These are phyloP conservation scores for Cryptus viduatorius DNA, from an alignment of 2,888 invertebrate species.

Conservation along the genomic window DNA sequence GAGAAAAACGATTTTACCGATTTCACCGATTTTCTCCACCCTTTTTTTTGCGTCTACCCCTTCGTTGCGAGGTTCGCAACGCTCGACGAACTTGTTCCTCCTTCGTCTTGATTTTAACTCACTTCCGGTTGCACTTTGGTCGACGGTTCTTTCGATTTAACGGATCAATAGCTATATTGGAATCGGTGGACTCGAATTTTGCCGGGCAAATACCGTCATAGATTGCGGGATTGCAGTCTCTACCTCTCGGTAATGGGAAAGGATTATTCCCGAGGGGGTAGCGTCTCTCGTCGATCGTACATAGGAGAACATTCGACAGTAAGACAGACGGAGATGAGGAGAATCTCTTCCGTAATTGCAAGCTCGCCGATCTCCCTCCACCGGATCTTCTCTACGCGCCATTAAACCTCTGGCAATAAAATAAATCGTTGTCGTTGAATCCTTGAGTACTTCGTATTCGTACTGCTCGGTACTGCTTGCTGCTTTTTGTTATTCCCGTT, in stretches of 20 bases:
- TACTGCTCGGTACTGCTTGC: slow-evolving; percentile 28
- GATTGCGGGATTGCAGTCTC: slow-evolving; percentile 22
- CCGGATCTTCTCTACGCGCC: slow-evolving; percentile 62
- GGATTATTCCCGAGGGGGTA: slow-evolving; percentile 57
- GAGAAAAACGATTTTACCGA: slow-evolving; percentile 67
- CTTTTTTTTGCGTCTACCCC: no score
- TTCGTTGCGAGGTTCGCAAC: no score
- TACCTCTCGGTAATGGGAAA: slow-evolving; percentile 46
- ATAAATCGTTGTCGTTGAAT: slow-evolving; percentile 70
- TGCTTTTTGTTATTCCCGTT: slow-evolving; percentile 52
- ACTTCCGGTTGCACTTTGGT: slow-evolving; percentile 26
- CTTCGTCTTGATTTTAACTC: slow-evolving; percentile 33
- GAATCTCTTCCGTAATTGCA: slow-evolving; percentile 67
- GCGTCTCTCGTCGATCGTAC: neutral
- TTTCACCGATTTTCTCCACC: slow-evolving; percentile 34
- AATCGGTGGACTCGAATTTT: slow-evolving; percentile 38
- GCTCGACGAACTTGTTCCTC: neutral
- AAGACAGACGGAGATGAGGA: slow-evolving; percentile 25
- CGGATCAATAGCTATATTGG: slow-evolving; percentile 37
- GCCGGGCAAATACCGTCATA: neutral
- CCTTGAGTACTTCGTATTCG: slow-evolving; percentile 43
- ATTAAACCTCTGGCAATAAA: slow-evolving; percentile 71
- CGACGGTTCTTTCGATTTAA: slow-evolving; percentile 38
- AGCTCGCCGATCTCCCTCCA: slow-evolving; percentile 66
- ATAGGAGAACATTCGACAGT: neutral